A percentile compares a stretch with the other conserved stretches of the same genome.
These are phyloP conservation scores for Rambutsinella grinnellia DNA, from an alignment of 2,888 invertebrate species.

Conservation along the genomic window DNA sequence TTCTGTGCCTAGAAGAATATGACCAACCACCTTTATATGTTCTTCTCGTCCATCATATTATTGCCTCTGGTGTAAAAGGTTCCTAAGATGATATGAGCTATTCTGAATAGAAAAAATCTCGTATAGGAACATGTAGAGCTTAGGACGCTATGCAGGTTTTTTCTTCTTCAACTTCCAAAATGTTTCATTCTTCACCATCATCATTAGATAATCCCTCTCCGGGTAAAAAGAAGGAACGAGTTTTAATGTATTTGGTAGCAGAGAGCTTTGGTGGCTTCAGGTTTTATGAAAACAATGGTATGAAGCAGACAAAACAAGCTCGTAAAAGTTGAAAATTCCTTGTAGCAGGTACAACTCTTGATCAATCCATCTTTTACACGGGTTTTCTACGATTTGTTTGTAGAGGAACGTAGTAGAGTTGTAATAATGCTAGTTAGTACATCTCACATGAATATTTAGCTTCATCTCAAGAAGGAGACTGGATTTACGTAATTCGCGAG, in stretches of 20 bases:
- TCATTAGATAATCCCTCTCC: too few relatives aligned
- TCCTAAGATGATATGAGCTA: background rate
- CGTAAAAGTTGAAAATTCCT: constrained; percentile 35
- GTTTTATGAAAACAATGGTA: constrained; percentile 6
- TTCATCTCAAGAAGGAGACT: background rate
- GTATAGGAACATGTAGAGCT: too few relatives aligned
- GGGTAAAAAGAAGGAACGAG: constrained; percentile 32
- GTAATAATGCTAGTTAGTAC: too few relatives aligned
- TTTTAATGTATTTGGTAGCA: background rate
- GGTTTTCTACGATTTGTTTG: too few relatives aligned
- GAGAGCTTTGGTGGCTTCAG: background rate
- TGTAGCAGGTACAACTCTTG: constrained; percentile 26
- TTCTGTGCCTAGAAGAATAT: background rate
- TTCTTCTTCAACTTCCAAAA: too few relatives aligned
- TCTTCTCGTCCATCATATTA: background rate
- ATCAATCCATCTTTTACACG: too few relatives aligned
- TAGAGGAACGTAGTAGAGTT: too few relatives aligned
- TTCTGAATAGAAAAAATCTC: too few relatives aligned
- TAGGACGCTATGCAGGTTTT: too few relatives aligned
- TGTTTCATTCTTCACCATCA: too few relatives aligned
- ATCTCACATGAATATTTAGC: background rate
- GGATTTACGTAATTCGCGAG: background rate
- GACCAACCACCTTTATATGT: background rate
- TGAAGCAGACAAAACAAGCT: constrained; percentile 30
- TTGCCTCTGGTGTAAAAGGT: background rate